Evolutionary conservation across 2,797 vertebrate genomes (phyloP), one percentile per base, ranked within the genome.

Genomic region (Amazona ochrocephala): DNA sequence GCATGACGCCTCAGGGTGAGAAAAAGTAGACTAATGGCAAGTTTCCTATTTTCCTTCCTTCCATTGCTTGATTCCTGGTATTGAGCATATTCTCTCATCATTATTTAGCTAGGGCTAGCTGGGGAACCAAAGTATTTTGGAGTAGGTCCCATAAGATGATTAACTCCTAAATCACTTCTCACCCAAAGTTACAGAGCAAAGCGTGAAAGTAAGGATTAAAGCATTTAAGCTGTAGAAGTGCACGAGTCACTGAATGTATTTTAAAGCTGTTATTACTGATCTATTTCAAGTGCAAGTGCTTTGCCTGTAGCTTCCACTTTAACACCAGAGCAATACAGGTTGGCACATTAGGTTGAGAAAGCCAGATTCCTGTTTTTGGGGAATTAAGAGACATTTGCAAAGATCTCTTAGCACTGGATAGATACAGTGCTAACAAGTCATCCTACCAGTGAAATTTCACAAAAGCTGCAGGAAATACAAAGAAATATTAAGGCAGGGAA

Each of bases 1-100:
- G 4, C 1, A 3, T 1, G 17, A 26, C 0, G 7, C 1, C 12
- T 61, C 0, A 80, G 8, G 5, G 27, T 27, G 7, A 74, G 72
- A 60, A 84, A 66, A 71, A 64, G 0, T 23, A 75, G 21, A 27
- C 7, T 32, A 41, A 61, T 1, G 18, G 9, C 17, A 78, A 39
- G 23, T 50, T 70, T 26, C 14, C 13, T 47, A 4, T 44, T 66
- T 53, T 41, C 29, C 34, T 71, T 84, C 21, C 34, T 73, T 68
- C 21, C 4, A 14, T 13, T 77, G 56, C 34, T 64, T 56, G 47
- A 66, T 61, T 64, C 2, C 1, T 39, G 24, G 12, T 56, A 74
- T 15, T n/a, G 21, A 47, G 2, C 30, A 45, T 5, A 39, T 7
- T 30, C 37, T 51, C 30, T 19, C 58, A 11, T 27, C 5, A 10